Percentiles rank a stretch among this genome's conserved stretches.
phyloP scores from a whole-genome alignment of 1,140 invertebrate genomes.

The Cryptotermes secundus region DNA sequence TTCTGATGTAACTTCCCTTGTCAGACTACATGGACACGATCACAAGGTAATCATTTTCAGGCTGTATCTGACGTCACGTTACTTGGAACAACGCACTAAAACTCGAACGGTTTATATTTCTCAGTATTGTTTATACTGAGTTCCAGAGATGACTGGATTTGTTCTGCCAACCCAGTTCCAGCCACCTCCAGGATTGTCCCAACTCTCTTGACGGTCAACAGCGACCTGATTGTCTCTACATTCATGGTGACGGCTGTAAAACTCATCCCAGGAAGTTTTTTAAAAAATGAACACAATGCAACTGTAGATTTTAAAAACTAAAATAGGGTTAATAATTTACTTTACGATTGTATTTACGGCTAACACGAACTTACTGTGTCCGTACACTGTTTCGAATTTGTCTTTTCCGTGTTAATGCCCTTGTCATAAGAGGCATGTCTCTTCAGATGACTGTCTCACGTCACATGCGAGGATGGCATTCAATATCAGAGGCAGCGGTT shows the following conservation, averaged over 20 bases:
- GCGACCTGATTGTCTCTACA: no score
- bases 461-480: not conserved
- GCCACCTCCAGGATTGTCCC: no score
- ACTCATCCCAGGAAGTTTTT: not conserved
- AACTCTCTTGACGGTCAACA: no score
- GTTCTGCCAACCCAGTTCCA: no score
- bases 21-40: no score
- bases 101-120: no score
- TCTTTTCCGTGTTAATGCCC: not conserved
- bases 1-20: no score
- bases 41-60: no score
- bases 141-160: no score
- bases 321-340: constrained; percentile 7
- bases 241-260: not conserved
- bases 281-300: not conserved
- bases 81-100: no score
- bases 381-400: not conserved
- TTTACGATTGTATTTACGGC: not conserved
- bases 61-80: no score
- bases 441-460: not conserved
- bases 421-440: not conserved
- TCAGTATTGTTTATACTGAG: no score
- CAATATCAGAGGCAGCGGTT: not conserved
- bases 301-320: not conserved
- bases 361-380: not conserved